phyloP scores from a whole-genome alignment of 2,888 invertebrate genomes.

The Ceraclea dissimilis region DNA sequence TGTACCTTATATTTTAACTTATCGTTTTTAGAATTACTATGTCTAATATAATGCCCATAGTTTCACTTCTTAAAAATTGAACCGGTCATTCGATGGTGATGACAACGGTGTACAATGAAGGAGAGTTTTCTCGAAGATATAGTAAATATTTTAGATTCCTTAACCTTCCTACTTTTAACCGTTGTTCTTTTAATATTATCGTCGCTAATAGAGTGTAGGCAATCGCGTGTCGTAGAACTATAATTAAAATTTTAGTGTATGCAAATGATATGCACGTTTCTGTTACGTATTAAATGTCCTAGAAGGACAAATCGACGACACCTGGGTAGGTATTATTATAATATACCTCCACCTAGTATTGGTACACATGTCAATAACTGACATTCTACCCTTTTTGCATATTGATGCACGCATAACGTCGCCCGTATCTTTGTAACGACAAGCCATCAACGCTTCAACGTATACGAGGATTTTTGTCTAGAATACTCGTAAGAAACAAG shows the following conservation, averaged over 20 bases:
- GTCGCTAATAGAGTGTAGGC: no score
- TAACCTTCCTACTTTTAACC: no score
- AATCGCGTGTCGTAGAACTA: no score
- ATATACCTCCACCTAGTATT: not conserved
- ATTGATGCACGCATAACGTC: not conserved
- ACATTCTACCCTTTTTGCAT: not conserved
- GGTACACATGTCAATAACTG: not conserved
- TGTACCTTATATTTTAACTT: no score
- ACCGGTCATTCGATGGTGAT: no score
- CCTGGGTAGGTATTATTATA: not conserved
- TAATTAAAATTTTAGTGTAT: not conserved
- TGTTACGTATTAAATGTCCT: not conserved
- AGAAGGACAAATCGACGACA: not conserved
- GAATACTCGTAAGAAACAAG: conserved; percentile 22
- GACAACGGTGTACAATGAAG: no score
- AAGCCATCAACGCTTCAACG: not conserved
- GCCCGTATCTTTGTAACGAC: not conserved
- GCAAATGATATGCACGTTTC: not conserved
- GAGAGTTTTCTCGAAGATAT: no score
- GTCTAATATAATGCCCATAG: no score
- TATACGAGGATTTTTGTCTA: conserved; percentile 20
- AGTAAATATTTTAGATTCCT: no score
- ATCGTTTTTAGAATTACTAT: no score
- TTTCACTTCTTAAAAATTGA: no score
- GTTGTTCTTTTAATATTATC: no score